Conservation (phyloP, 2,888 invertebrate species). For the Dione vanillae region DNA sequence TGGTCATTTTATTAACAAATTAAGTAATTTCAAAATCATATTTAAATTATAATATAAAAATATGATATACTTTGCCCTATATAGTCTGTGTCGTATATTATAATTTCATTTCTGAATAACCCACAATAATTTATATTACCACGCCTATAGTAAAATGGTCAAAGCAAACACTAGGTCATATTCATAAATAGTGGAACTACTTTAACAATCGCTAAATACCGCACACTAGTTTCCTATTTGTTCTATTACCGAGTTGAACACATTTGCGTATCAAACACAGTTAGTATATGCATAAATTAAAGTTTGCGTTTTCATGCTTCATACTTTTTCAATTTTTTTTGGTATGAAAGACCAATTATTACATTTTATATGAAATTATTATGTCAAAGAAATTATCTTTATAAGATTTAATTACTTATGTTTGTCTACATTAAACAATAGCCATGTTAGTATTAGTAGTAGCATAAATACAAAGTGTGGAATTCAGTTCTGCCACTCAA, state of each 20-base stretch:
- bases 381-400: neutral
- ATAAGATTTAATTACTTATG: too few relatives aligned
- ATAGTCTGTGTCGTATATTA: too few relatives aligned
- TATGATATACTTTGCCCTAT: too few relatives aligned
- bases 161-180: conserved; percentile 11
- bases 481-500: too few relatives aligned
- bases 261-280: neutral
- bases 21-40: too few relatives aligned
- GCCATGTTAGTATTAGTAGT: too few relatives aligned
- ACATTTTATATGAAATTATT: neutral
- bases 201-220: conserved; percentile 16
- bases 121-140: neutral
- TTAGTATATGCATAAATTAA: neutral
- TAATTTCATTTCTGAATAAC: neutral
- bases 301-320: neutral
- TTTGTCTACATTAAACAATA: too few relatives aligned
- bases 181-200: conserved; percentile 8
- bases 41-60: too few relatives aligned
- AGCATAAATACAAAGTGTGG: too few relatives aligned
- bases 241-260: neutral
- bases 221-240: conserved; percentile 14
- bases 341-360: neutral
- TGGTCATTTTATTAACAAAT: too few relatives aligned
- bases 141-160: neutral
- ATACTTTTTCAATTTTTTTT: neutral